Evolutionary conservation across 2,888 invertebrate species (phyloP), one percentile per base, ranked within the genome.

Genomic region (Torymus texanus): DNA sequence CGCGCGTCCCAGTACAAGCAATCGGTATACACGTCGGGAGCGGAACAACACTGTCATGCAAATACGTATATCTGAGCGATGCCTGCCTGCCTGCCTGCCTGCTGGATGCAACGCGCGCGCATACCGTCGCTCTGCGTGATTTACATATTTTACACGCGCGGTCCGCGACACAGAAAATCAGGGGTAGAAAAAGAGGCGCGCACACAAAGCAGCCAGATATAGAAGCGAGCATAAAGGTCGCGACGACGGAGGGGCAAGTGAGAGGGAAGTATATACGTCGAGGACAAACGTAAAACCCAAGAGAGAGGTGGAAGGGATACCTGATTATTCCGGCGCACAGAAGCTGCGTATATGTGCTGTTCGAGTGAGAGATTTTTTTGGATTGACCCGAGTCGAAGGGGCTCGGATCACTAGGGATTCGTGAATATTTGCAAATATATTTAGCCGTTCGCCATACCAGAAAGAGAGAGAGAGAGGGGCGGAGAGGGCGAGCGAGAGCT

Each of bases 371-470:
- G 78, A 59, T 41, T 58, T 62, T 68, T 68, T 59, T 41, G 14
- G 56, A 63, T 58, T 18, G 72, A 50, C 79, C 72, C 62, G 76
- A 79, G 77, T 70, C 59, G 76, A 79, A 78, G 76, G 76, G 75
- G 78, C 80, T 59, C 66, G 72, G 84, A 85, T 85, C 83, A 82
- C 79, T 81, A 71, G 82, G 84, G 83, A 85, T 86, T 83, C 83
- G 85, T 82, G 87, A 85, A 87, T 88, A 88, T 88, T 88, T 88
- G 87, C 88, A 88, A 88, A 88, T 87, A 88, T 87, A 87, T 88
- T 88, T 88, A 88, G 85, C 85, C 83, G 82, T 85, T 84, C 85
- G 83, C 55, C 8, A 62, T 70, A 74, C 74, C 58, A 73, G 55
- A 58, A 75, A 65, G 62, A 58, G 77, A 63, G 73, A 63, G 75